These are phyloP conservation scores for Chelonia mydas DNA, from an alignment of 2,797 vertebrate species.

Conservation along the genomic window DNA sequence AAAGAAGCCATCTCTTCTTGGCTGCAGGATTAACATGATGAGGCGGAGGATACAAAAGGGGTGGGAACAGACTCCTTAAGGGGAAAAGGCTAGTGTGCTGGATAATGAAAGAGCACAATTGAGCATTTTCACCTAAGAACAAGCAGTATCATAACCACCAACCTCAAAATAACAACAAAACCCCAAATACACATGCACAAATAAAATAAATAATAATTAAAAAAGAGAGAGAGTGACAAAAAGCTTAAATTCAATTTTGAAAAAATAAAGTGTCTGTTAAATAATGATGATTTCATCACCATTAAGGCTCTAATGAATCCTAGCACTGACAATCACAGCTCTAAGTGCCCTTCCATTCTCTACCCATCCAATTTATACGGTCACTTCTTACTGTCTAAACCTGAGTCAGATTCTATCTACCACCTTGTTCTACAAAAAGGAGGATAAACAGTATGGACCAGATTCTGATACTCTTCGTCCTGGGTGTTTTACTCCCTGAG, in stretches of 20 bases:
- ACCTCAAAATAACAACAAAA: background rate
- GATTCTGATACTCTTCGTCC: background rate
- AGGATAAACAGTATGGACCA: rapidly evolving
- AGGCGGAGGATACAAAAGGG: background rate
- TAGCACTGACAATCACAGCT: background rate
- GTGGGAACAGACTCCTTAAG: background rate
- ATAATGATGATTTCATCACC: background rate
- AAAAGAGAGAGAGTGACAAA: background rate
- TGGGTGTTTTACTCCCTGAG: background rate
- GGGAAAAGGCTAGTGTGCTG: background rate
- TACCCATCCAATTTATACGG: background rate
- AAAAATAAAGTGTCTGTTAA: background rate
- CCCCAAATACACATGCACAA: background rate
- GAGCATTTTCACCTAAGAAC: background rate
- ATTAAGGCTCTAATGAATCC: background rate
- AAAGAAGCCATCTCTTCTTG: constrained; percentile 11
- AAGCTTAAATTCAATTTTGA: background rate
- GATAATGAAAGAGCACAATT: rapidly evolving
- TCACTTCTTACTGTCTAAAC: constrained; percentile 5
- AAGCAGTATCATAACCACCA: background rate
- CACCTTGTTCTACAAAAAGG: too few species aligned
- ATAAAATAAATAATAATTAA: background rate
- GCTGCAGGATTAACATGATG: constrained; percentile 4
- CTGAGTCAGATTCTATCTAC: background rate
- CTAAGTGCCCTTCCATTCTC: background rate